Evolutionary conservation across 2,113 vertebrate species (phyloP).

Genomic region (Rousettus leschenaultii): DNA sequence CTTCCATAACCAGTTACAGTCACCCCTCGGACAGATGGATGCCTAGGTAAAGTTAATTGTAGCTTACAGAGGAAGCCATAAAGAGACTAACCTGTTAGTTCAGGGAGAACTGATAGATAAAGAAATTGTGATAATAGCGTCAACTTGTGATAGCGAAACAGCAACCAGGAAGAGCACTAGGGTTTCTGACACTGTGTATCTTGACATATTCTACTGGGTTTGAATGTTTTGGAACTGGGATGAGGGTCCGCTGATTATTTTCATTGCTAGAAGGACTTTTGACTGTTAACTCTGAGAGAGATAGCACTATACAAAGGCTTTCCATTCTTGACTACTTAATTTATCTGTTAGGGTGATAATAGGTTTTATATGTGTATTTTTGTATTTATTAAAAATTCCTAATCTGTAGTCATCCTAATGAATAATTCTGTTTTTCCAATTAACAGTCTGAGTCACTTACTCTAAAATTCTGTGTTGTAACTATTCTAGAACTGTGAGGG

Average conservation of each 20-base stretch:
- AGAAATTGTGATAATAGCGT: neutral
- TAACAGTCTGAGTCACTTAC: neutral
- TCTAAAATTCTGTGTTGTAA: neutral
- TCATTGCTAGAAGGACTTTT: neutral
- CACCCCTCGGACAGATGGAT: neutral
- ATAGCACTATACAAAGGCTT: neutral
- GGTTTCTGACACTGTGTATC: neutral
- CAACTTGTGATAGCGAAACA: neutral
- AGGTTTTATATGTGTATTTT: neutral
- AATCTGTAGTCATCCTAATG: neutral
- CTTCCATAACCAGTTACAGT: neutral
- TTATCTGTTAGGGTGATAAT: neutral
- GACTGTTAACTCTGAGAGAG: neutral
- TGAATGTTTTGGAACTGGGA: neutral
- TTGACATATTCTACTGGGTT: neutral
- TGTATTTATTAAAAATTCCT: neutral
- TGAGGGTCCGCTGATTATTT: neutral
- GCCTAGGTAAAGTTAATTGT: neutral
- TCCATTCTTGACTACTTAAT: neutral
- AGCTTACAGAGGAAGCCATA: neutral
- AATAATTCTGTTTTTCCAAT: slow-evolving; percentile 17
- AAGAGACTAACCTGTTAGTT: neutral
- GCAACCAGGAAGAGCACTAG: neutral
- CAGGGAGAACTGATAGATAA: neutral
- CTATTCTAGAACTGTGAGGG: neutral